phyloP scores from a whole-genome alignment of 2,888 invertebrate species.

The Leptopilina syphax region DNA sequence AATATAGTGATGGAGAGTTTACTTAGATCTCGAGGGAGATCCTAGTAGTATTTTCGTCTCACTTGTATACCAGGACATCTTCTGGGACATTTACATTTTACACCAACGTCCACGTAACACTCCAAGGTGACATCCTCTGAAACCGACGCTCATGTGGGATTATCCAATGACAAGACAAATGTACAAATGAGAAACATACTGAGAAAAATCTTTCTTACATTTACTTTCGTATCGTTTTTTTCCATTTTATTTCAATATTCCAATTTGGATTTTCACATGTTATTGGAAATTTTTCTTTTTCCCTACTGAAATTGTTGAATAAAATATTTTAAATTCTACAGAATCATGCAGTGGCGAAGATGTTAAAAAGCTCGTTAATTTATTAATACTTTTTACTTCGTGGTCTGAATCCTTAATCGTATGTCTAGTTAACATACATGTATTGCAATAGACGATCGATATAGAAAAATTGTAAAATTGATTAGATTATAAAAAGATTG shows the following conservation, averaged over 20 bases:
- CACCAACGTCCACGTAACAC: slow-evolving; percentile 28
- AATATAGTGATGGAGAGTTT: background rate
- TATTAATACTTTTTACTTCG: too few species aligned
- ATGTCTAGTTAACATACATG: too few species aligned
- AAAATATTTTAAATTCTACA: too few species aligned
- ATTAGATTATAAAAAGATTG: too few species aligned
- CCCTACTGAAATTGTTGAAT: too few species aligned
- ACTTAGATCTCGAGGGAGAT: slow-evolving; percentile 18
- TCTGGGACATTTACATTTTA: slow-evolving; percentile 39
- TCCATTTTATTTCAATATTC: too few species aligned
- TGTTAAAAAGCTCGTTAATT: too few species aligned
- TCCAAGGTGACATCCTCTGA: background rate
- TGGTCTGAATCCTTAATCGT: too few species aligned
- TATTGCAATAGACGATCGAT: too few species aligned
- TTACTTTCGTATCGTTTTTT: background rate
- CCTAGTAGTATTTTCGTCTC: slow-evolving; percentile 20
- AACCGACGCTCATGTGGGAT: slow-evolving; percentile 10
- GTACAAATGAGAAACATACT: slow-evolving; percentile 19
- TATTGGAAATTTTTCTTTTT: background rate
- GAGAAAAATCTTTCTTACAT: background rate
- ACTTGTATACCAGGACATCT: slow-evolving; percentile 15
- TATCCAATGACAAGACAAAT: slow-evolving; percentile 27
- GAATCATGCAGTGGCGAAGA: too few species aligned
- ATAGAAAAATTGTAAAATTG: too few species aligned
- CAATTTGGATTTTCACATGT: too few species aligned